Evolutionary conservation across 2,888 invertebrate species (phyloP).

Genomic region (Drosophila antonietae): DNA sequence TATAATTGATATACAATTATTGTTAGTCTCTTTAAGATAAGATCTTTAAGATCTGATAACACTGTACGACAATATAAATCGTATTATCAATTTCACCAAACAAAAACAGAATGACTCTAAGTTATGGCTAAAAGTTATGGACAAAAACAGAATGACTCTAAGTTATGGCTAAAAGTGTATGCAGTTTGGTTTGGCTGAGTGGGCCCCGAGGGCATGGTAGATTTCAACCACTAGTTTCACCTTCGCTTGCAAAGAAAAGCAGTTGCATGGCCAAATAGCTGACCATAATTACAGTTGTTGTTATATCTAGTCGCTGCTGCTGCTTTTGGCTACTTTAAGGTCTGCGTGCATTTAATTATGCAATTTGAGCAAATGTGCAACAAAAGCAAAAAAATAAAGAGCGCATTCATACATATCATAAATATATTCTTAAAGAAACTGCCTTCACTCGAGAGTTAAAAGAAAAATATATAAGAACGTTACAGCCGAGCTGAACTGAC

Average conservation of each 20-base stretch:
- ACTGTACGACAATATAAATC: no score
- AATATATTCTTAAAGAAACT: constrained; percentile 3
- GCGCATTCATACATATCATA: constrained; percentile 8
- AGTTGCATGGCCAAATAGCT: constrained; percentile 56
- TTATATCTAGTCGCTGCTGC: constrained; percentile 21
- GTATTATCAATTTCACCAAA: no score
- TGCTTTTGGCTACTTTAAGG: constrained; percentile 54
- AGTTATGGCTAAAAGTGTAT: constrained; percentile 6
- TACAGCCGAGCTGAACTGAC: not conserved
- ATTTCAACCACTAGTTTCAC: constrained; percentile 58
- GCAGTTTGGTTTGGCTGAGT: not conserved
- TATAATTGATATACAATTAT: no score
- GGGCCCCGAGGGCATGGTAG: constrained; percentile 35
- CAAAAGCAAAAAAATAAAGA: constrained; percentile 27
- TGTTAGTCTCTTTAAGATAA: no score
- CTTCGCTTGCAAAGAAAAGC: constrained; percentile 63
- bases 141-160: not conserved
- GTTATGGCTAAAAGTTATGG: constrained; percentile 7
- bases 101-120: not conserved
- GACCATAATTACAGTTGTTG: constrained; percentile 70
- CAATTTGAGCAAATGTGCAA: constrained; percentile 74
- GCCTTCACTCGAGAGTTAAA: constrained; percentile 1
- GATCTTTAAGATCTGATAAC: no score
- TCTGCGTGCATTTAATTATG: constrained; percentile 80
- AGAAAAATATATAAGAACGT: not conserved